phyloP scores from a whole-genome alignment of 2,113 vertebrate genomes.

The Macaca fascicularis region DNA sequence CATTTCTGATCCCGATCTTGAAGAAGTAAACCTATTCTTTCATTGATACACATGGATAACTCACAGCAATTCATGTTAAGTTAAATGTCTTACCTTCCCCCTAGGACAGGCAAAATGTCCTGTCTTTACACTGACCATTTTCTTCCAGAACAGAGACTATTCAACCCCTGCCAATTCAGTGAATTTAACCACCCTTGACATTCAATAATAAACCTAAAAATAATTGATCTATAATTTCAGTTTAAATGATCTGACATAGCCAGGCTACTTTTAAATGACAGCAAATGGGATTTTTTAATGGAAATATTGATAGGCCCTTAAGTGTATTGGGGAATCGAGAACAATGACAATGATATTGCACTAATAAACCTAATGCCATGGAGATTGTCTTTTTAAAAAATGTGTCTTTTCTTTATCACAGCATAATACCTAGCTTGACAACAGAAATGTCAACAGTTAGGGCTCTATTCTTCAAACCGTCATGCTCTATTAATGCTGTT shows the following conservation, averaged over 20 bases:
- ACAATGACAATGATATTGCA: conserved; percentile 78
- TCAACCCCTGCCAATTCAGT: conserved; percentile 64
- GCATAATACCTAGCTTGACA: conserved; percentile 82
- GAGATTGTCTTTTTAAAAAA: conserved; percentile 76
- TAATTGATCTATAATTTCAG: conserved; percentile 81
- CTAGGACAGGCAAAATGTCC: conserved; percentile 33
- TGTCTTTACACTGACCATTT: conserved; percentile 48
- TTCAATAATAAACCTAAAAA: conserved; percentile 80
- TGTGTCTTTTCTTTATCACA: conserved; percentile 82
- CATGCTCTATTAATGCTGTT: conserved; percentile 83
- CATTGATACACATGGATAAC: conserved; percentile 56
- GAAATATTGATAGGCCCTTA: conserved; percentile 79
- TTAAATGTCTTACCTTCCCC: conserved; percentile 48
- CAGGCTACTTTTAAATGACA: conserved; percentile 75
- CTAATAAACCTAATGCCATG: conserved; percentile 80
- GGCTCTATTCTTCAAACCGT: conserved; percentile 82
- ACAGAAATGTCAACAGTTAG: conserved; percentile 83
- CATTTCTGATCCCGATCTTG: conserved; percentile 37
- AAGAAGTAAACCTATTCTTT: conserved; percentile 47
- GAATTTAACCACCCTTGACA: conserved; percentile 75
- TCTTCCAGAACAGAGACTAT: conserved; percentile 44
- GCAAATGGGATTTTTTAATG: conserved; percentile 76
- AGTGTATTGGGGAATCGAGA: conserved; percentile 71
- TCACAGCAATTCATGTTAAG: conserved; percentile 46
- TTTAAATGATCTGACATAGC: conserved; percentile 77